Percentiles rank a stretch among this genome's conserved stretches.
These are phyloP conservation scores for Drosophila nr. perissopoda DNA, from an alignment of 2,888 invertebrate species.

Conservation along the genomic window DNA sequence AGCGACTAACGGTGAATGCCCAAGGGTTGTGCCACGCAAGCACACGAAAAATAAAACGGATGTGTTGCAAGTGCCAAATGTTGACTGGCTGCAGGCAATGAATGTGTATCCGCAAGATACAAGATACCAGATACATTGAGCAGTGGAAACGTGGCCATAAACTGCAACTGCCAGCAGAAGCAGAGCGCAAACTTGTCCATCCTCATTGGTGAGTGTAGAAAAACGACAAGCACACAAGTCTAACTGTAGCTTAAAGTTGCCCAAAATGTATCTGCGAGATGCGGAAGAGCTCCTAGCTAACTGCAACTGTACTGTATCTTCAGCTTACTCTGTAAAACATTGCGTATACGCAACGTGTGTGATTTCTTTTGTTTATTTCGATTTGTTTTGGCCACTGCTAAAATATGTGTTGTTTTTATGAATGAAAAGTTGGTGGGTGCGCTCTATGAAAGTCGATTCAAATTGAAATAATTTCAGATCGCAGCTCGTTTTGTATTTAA, in stretches of 20 bases:
- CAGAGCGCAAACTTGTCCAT: conserved; percentile 45
- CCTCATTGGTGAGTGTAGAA: conserved; percentile 44
- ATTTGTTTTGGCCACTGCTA: background rate
- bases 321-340: conserved; percentile 20
- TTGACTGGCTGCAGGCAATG: conserved; percentile 20
- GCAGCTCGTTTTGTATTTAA: conserved; percentile 22
- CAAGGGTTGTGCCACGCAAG: conserved; percentile 4
- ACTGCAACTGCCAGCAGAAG: conserved; percentile 27
- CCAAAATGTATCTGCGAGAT: conserved; percentile 18
- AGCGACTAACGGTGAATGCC: conserved; percentile 7
- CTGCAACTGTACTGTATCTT: background rate
- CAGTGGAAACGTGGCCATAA: conserved; percentile 19
- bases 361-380: conserved; percentile 10
- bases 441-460: conserved; percentile 5
- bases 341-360: conserved; percentile 68
- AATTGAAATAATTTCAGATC: conserved; percentile 32
- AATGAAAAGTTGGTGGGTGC: conserved; percentile 21
- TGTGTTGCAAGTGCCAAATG: conserved; percentile 26
- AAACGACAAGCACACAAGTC: conserved; percentile 8
- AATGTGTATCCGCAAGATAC: conserved; percentile 28
- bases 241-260: conserved; percentile 19
- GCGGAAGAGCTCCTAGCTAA: background rate
- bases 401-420: conserved; percentile 17
- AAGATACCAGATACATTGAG: conserved; percentile 34
- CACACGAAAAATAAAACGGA: conserved; percentile 16